These are phyloP conservation scores for Bostrychus sinensis DNA, from an alignment of 2,113 vertebrate genomes.

Conservation along the genomic window DNA sequence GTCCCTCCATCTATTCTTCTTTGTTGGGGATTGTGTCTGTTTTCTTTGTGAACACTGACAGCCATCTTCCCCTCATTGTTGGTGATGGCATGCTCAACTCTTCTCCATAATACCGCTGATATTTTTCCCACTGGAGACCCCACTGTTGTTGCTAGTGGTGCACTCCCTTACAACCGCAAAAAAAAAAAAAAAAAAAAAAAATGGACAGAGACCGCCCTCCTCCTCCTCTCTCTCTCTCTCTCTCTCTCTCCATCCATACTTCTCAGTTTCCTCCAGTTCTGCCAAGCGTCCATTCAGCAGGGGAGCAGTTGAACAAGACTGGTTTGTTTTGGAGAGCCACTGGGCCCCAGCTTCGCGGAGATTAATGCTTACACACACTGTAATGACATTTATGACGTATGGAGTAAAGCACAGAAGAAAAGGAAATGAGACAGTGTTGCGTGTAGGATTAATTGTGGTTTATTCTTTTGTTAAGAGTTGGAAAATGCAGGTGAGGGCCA, in stretches of 20 bases:
- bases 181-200: too few relatives aligned
- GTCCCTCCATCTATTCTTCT: slow-evolving; percentile 48
- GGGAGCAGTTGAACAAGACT: slow-evolving; percentile 67
- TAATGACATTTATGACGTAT: slow-evolving; percentile 78
- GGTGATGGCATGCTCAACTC: slow-evolving; percentile 67
- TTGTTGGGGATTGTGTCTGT: slow-evolving; percentile 53
- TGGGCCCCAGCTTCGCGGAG: slow-evolving; percentile 63
- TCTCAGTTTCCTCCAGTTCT: slow-evolving; percentile 68
- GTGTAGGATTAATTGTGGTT: slow-evolving; percentile 49
- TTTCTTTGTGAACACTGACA: slow-evolving; percentile 68
- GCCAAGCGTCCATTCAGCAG: slow-evolving; percentile 74
- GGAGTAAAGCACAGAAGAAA: slow-evolving; percentile 42
- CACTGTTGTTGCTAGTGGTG: slow-evolving; percentile 57
- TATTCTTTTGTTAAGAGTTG: slow-evolving; percentile 27
- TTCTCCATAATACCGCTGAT: slow-evolving; percentile 64
- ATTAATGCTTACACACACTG: slow-evolving; percentile 72
- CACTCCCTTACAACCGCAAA: slow-evolving; percentile 37
- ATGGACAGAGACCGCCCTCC: slow-evolving; percentile 49
- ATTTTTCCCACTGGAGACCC: slow-evolving; percentile 73
- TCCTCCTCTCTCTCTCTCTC: slow-evolving; percentile 13
- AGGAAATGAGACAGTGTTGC: slow-evolving; percentile 36
- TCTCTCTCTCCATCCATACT: slow-evolving; percentile 47
- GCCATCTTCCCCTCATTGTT: slow-evolving; percentile 74
- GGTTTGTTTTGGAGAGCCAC: slow-evolving; percentile 75
- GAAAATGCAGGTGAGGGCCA: too few relatives aligned